phyloP scores from a whole-genome alignment of 2,888 invertebrate species.

The Melitaea athalia region DNA sequence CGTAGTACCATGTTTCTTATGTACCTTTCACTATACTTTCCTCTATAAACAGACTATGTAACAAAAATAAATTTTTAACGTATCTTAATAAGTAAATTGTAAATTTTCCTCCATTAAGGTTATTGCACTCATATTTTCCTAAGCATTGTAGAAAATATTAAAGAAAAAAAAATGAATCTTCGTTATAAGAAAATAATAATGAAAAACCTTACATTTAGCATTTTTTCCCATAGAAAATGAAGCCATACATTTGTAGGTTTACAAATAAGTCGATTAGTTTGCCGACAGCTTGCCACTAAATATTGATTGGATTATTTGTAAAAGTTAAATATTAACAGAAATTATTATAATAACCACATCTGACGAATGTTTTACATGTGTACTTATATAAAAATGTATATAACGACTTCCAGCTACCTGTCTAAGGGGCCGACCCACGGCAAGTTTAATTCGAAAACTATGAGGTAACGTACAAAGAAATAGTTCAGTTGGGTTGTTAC shows the following conservation, averaged over 20 bases:
- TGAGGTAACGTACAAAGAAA: slow-evolving; percentile 68
- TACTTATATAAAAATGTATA: slow-evolving; percentile 7
- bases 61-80: no score
- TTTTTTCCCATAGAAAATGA: slow-evolving; percentile 39
- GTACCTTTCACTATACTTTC: no score
- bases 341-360: slow-evolving; percentile 10
- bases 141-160: no score
- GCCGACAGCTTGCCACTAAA: slow-evolving; percentile 36
- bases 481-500: slow-evolving; percentile 56
- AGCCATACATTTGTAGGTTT: slow-evolving; percentile 56
- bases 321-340: slow-evolving; percentile 21
- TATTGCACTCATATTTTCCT: no score
- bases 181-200: slow-evolving; percentile 10
- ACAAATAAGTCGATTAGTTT: slow-evolving; percentile 60
- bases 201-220: slow-evolving; percentile 12
- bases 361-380: not conserved
- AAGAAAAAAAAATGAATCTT: not conserved
- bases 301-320: slow-evolving; percentile 42
- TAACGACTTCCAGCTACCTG: slow-evolving; percentile 9
- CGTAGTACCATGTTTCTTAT: no score
- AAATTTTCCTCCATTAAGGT: no score
- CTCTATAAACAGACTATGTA: no score
- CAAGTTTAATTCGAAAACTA: slow-evolving; percentile 71
- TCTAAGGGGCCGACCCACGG: slow-evolving; percentile 19
- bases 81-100: no score